Evolutionary conservation across 2,888 invertebrate species (phyloP).

Genomic region (Tribolium freemani): DNA sequence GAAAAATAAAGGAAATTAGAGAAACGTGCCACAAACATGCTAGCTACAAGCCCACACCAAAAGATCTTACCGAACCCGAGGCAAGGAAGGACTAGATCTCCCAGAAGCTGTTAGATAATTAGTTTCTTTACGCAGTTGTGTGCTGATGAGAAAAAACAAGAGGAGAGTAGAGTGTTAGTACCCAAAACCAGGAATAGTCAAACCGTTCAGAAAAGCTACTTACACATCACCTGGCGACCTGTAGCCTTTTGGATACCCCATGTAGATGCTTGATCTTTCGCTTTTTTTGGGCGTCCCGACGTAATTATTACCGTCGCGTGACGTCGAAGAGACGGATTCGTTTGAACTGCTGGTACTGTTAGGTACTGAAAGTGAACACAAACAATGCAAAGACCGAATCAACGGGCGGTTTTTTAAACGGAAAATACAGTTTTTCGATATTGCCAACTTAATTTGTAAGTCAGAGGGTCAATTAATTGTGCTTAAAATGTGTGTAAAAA

Average conservation of each 20-base stretch:
- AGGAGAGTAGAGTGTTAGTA: conserved; percentile 35
- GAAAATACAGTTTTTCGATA: too few relatives aligned
- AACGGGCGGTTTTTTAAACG: background rate
- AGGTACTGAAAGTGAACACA: conserved; percentile 56
- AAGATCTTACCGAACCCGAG: conserved; percentile 58
- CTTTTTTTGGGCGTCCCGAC: conserved; percentile 70
- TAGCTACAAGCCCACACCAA: conserved; percentile 6
- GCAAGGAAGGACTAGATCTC: conserved; percentile 63
- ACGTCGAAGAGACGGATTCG: conserved; percentile 84
- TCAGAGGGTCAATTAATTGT: too few relatives aligned
- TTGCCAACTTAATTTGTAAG: too few relatives aligned
- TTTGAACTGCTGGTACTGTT: conserved; percentile 83
- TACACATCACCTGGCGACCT: conserved; percentile 69
- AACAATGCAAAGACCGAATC: background rate
- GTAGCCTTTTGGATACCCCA: conserved; percentile 69
- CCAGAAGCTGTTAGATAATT: conserved; percentile 62
- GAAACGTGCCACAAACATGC: conserved; percentile 23
- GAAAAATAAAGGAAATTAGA: conserved; percentile 21
- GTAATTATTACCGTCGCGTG: conserved; percentile 69
- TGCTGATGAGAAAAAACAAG: conserved; percentile 50
- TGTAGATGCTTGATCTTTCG: conserved; percentile 71
- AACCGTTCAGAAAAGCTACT: conserved; percentile 54
- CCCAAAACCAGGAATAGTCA: conserved; percentile 1
- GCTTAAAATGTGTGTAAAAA: too few relatives aligned
- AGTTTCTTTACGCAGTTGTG: conserved; percentile 60